Conservation (phyloP, 2,113 vertebrate species). For the Craseonycteris thonglongyai region DNA sequence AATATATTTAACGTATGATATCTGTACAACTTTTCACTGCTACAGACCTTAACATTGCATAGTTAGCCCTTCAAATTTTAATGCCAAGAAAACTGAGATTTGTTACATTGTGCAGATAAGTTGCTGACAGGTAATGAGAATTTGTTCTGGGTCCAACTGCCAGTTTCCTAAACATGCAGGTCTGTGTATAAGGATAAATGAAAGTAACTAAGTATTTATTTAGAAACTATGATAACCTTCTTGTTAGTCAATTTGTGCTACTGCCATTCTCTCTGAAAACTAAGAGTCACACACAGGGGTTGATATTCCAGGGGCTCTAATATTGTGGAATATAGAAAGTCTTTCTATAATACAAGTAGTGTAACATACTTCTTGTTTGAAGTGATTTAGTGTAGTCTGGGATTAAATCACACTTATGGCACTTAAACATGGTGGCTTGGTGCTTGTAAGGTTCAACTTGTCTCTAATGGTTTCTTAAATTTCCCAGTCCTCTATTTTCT, state of each 20-base stretch:
- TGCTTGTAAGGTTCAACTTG: neutral
- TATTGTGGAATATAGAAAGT: neutral
- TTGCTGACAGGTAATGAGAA: neutral
- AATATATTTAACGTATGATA: neutral
- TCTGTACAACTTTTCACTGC: neutral
- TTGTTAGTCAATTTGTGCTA: neutral
- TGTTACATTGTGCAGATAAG: neutral
- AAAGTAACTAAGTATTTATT: neutral
- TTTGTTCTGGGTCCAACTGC: neutral
- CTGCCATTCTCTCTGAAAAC: neutral
- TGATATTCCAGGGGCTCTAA: neutral
- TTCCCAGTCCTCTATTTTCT: neutral
- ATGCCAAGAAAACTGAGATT: neutral
- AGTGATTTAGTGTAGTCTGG: neutral
- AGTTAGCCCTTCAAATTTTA: constrained; percentile 14
- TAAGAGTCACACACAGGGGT: neutral
- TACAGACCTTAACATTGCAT: neutral
- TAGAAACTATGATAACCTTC: neutral
- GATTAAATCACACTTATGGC: neutral
- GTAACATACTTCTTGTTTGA: neutral
- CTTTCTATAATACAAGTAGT: neutral
- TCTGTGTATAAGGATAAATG: neutral
- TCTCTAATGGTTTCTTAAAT: neutral
- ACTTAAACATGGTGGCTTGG: neutral
- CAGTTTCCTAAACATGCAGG: neutral